Conservation (phyloP, 2,888 invertebrate genomes). For the Chydorus sphaericus region DNA sequence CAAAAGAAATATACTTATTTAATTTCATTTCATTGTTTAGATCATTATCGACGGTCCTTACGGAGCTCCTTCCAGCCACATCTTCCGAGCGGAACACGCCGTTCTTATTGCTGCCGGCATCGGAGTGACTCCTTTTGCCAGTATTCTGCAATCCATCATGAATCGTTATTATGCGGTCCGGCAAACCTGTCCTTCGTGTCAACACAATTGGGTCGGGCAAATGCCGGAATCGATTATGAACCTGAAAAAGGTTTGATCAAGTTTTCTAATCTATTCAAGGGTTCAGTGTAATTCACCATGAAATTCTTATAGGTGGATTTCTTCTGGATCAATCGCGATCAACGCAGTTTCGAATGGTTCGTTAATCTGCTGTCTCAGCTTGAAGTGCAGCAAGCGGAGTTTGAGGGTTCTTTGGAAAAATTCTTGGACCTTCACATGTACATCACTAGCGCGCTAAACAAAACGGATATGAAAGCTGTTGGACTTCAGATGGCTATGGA, state of each 20-base stretch:
- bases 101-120: constrained; percentile 89
- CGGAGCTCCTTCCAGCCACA: constrained; percentile 86
- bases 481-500: constrained; percentile 82
- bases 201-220: constrained; percentile 66
- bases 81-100: constrained; percentile 86
- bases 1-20: background rate
- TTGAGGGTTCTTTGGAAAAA: constrained; percentile 64
- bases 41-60: constrained; percentile 90
- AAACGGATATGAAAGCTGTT: constrained; percentile 86
- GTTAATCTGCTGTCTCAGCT: constrained; percentile 78
- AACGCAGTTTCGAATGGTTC: constrained; percentile 93
- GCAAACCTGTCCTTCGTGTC: constrained; percentile 69
- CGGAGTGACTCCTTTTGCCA: constrained; percentile 92
- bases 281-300: background rate
- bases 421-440: constrained; percentile 96
- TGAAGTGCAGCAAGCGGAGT: constrained; percentile 84
- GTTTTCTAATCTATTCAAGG: background rate
- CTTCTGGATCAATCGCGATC: constrained; percentile 94
- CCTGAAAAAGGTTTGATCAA: constrained; percentile 53
- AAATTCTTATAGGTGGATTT: constrained; percentile 64
- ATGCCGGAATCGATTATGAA: constrained; percentile 70
- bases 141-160: constrained; percentile 87
- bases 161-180: constrained; percentile 75
- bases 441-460: constrained; percentile 81
- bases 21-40: constrained; percentile 33